Conservation (phyloP, 2,888 invertebrate genomes). For the Sminthurides aquaticus region DNA sequence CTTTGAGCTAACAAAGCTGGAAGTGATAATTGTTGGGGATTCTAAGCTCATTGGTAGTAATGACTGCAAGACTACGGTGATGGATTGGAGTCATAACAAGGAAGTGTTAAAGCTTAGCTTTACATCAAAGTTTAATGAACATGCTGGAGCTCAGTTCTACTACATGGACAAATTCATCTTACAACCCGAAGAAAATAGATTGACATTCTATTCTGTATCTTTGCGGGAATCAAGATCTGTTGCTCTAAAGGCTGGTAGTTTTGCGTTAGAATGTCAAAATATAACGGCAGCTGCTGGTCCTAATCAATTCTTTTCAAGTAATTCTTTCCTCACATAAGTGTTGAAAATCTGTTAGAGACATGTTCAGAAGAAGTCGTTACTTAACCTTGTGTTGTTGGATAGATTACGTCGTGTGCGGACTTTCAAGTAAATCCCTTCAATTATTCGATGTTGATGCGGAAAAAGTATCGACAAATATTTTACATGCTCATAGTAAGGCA, state of each 20-base stretch:
- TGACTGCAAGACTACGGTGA: conserved; percentile 31
- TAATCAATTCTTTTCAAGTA: conserved; percentile 42
- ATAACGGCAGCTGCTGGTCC: conserved; percentile 37
- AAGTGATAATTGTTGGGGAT: not conserved
- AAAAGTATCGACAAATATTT: conserved; percentile 22
- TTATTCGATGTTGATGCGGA: conserved; percentile 39
- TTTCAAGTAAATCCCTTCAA: conserved; percentile 34
- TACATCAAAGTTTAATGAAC: conserved; percentile 39
- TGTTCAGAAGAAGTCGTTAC: not conserved
- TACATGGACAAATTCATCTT: conserved; percentile 42
- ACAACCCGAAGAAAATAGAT: conserved; percentile 38
- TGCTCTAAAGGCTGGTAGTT: conserved; percentile 35
- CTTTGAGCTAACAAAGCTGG: conserved; percentile 5
- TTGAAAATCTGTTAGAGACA: no score
- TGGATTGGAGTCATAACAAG: conserved; percentile 29
- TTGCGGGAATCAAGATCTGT: conserved; percentile 24
- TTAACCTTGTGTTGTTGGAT: no score
- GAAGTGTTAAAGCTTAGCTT: conserved; percentile 31
- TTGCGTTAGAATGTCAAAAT: conserved; percentile 30
- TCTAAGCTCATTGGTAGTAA: conserved; percentile 21
- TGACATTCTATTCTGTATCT: conserved; percentile 36
- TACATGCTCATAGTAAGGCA: conserved; percentile 33
- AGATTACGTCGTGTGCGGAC: conserved; percentile 35
- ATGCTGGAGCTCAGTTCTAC: conserved; percentile 38
- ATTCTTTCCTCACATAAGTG: not conserved